A percentile compares a stretch with the other conserved stretches of the same genome.
Conservation (phyloP, 2,113 vertebrate species). For the Elanus axillaris region DNA sequence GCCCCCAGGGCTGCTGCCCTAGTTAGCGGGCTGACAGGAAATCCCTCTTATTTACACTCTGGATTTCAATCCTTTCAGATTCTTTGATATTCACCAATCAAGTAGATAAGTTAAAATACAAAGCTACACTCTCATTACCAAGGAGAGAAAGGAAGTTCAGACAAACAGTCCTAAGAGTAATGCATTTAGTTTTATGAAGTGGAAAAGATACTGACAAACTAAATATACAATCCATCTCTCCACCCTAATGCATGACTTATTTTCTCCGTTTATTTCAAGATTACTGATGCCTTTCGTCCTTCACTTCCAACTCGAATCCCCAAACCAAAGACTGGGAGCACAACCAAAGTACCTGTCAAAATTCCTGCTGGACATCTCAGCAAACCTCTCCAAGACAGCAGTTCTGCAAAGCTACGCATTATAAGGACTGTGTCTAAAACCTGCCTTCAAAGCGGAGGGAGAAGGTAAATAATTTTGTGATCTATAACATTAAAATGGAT, state of each 20-base stretch:
- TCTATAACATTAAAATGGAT: not conserved
- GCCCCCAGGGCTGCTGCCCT: not conserved
- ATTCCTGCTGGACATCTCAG: conserved; percentile 5
- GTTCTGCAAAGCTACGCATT: conserved; percentile 59
- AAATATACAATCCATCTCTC: not conserved
- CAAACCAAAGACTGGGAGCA: conserved; percentile 78
- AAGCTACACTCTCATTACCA: not conserved
- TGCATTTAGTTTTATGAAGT: not conserved
- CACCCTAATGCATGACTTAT: not conserved
- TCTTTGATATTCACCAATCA: not conserved
- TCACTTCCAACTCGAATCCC: conserved; percentile 84
- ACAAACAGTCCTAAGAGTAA: not conserved
- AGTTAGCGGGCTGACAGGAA: not conserved
- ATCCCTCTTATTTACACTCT: not conserved
- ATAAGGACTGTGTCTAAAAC: conserved; percentile 63
- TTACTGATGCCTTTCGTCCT: conserved; percentile 77
- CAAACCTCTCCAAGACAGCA: conserved; percentile 50
- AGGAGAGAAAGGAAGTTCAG: not conserved
- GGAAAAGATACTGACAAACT: not conserved
- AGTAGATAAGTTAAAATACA: not conserved
- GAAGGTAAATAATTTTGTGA: conserved; percentile 61
- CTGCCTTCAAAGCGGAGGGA: conserved; percentile 66
- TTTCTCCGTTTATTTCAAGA: conserved; percentile 73
- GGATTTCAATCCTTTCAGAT: not conserved
- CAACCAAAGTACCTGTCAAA: conserved; percentile 69